Evolutionary conservation across 2,113 vertebrate genomes (phyloP), one percentile per base, ranked within the genome.

Genomic region (Ondatra zibethicus): DNA sequence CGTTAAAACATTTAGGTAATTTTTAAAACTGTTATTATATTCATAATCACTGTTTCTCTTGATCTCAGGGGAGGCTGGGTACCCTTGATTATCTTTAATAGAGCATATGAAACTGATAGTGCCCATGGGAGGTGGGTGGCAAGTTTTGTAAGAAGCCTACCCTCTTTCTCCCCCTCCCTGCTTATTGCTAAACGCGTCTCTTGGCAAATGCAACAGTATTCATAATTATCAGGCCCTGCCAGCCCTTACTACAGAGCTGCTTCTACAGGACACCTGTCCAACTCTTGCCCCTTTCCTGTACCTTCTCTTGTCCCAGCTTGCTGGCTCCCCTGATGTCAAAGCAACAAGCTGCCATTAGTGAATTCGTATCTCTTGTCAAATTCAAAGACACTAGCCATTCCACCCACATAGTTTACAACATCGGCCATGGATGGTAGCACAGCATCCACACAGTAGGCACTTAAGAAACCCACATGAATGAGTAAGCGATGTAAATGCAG

Each of bases 11-110:
- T 94, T 92, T 96, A 93, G 11, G 92, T 81, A 92, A 97, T 96
- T 96, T 97, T 45, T 19, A 70, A 95, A 97, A 96, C 94, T 95
- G 95, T 97, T 96, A 91, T 96, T 96, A 97, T 97, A 96, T 98
- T 97, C 91, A 93, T 97, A 94, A 95, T 97, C 96, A 96, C 92
- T n/a, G 39, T 93, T 82, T 96, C 92, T 97, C 97, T 97, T 98
- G 97, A 98, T 98, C 97, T 98, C 96, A 92, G 96, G 96, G 97
- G 97, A 97, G 96, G 91, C 95, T 96, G 45, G 92, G 76, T 85
- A 76, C 96, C 91, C 95, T 97, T 95, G 93, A 96, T 96, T 97
- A 92, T 95, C 96, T 97, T 97, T 96, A 98, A 97, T 96, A 95
- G 95, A 92, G 84, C 55, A 6, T 58, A 85, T 88, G 97, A 96